Evolutionary conservation across 2,888 invertebrate species (phyloP).

Genomic region (Iphiclides podalirius): DNA sequence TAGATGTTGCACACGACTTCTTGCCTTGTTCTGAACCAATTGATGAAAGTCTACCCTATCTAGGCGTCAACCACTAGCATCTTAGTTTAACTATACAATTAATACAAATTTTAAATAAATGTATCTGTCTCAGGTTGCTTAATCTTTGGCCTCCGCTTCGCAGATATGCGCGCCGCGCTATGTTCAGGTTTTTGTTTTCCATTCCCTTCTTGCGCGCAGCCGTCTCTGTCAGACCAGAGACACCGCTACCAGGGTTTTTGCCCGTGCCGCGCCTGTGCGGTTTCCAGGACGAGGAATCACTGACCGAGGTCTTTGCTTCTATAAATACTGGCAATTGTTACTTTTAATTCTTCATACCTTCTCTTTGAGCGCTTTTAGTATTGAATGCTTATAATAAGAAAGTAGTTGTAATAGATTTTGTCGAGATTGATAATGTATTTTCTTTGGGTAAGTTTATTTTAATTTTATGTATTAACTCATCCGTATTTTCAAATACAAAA

Average conservation of each 20-base stretch:
- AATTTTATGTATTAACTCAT: too few species aligned
- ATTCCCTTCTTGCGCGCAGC: slow-evolving; percentile 39
- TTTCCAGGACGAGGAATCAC: slow-evolving; percentile 27
- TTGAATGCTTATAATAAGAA: too few species aligned
- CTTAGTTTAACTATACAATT: too few species aligned
- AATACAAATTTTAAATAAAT: too few species aligned
- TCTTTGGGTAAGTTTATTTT: too few species aligned
- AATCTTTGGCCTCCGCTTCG: slow-evolving; percentile 47
- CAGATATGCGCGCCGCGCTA: slow-evolving; percentile 60
- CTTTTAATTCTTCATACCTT: slow-evolving; percentile 12
- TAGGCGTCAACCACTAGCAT: too few species aligned
- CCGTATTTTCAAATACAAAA: too few species aligned
- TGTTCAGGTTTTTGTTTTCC: slow-evolving; percentile 55
- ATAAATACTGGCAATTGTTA: slow-evolving; percentile 23
- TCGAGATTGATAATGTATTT: too few species aligned
- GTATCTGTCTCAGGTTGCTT: slow-evolving; percentile 24
- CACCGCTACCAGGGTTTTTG: slow-evolving; percentile 57
- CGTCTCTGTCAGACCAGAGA: slow-evolving; percentile 57
- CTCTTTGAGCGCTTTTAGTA: neutral
- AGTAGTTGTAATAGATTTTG: too few species aligned
- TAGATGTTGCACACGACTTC: too few species aligned
- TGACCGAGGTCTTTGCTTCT: slow-evolving; percentile 23
- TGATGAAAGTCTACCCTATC: too few species aligned
- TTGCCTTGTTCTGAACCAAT: too few species aligned
- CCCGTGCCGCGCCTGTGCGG: slow-evolving; percentile 30